These are phyloP conservation scores for Lumbricus terrestris DNA, from an alignment of 2,888 invertebrate genomes.

Conservation along the genomic window DNA sequence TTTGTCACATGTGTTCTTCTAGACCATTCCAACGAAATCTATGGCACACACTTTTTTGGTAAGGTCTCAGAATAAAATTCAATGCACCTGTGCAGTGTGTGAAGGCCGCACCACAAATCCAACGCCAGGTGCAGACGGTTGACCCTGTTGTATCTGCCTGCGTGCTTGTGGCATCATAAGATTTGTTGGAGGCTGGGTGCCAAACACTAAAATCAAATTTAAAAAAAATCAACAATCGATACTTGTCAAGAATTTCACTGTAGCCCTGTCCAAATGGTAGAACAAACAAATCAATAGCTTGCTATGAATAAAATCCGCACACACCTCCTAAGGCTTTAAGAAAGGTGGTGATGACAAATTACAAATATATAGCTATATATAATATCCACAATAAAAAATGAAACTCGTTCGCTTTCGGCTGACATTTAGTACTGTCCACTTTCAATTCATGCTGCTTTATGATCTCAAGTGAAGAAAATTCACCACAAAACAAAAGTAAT, in stretches of 20 bases:
- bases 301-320: too few species aligned
- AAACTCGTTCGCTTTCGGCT: neutral
- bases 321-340: too few species aligned
- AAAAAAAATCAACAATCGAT: neutral
- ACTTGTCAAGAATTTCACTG: too few species aligned
- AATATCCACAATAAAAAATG: neutral
- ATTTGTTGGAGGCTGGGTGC: neutral
- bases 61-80: neutral
- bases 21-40: too few species aligned
- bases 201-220: neutral
- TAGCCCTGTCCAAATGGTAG: too few species aligned
- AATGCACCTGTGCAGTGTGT: neutral
- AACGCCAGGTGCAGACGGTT: neutral
- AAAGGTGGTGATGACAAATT: too few species aligned
- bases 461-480: neutral
- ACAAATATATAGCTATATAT: neutral
- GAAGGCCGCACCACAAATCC: neutral
- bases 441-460: neutral
- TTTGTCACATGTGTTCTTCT: too few species aligned
- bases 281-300: too few species aligned
- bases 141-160: slow-evolving; percentile 3
- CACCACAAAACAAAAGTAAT: neutral
- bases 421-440: neutral
- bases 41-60: too few species aligned
- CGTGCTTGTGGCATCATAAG: slow-evolving; percentile 3